A percentile compares a stretch with the other conserved stretches of the same genome.
phyloP scores from a whole-genome alignment of 1,140 invertebrate genomes.

The Lepidostoma basale region DNA sequence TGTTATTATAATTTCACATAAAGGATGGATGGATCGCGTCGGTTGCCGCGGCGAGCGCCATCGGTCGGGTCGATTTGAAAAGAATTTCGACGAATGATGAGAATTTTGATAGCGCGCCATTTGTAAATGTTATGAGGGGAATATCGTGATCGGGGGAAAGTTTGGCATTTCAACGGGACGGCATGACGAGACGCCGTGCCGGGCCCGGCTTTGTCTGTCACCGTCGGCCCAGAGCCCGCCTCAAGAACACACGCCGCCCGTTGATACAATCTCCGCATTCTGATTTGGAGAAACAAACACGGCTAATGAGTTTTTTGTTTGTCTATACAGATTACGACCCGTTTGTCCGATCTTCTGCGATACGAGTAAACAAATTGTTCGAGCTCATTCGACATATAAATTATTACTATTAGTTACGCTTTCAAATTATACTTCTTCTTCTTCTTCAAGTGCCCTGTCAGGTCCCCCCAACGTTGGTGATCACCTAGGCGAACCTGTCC shows the following conservation, averaged over 20 bases:
- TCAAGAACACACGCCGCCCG: no score
- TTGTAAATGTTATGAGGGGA: conserved; percentile 29
- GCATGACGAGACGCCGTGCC: background rate
- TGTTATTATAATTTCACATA: conserved; percentile 36
- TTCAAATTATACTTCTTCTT: no score
- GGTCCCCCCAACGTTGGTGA: no score
- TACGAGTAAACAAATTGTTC: background rate
- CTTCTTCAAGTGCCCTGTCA: no score
- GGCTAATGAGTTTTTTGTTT: conserved; percentile 39
- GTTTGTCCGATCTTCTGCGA: background rate
- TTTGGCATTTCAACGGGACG: conserved; percentile 22
- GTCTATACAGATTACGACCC: conserved; percentile 3
- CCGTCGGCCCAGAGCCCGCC: background rate
- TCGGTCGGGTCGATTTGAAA: conserved; percentile 21
- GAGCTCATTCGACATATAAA: background rate
- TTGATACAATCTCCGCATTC: conserved; percentile 26
- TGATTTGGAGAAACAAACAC: conserved; percentile 36
- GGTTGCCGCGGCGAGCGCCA: conserved; percentile 9
- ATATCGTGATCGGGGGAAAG: conserved; percentile 6
- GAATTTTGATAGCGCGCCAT: conserved; percentile 37
- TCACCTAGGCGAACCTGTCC: no score
- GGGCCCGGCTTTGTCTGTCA: background rate
- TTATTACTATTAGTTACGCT: background rate
- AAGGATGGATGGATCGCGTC: conserved; percentile 22
- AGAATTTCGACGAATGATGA: conserved; percentile 38